Conservation (phyloP, 2,797 vertebrate genomes). For the Urocyon cinereoargenteus region DNA sequence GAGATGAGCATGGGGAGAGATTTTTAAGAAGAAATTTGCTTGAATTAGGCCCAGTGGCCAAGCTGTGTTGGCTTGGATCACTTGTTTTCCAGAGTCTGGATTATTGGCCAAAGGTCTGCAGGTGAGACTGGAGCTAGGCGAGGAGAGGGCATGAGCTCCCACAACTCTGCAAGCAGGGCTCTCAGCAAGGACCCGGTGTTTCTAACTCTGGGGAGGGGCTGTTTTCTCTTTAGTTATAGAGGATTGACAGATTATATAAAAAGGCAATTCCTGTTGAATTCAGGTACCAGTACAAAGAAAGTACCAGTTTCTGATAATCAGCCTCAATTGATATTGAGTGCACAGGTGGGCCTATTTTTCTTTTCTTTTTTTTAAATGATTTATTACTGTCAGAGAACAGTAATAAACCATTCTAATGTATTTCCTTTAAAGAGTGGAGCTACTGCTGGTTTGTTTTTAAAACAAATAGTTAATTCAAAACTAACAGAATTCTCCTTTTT, state of each 20-base stretch:
- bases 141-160: background rate
- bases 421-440: conserved; percentile 70
- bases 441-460: conserved; percentile 82
- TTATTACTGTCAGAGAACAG: conserved; percentile 68
- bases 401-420: conserved; percentile 68
- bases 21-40: background rate
- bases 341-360: conserved; percentile 73
- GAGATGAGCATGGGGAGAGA: background rate
- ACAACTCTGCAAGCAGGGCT: background rate
- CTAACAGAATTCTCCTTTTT: conserved; percentile 79
- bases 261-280: conserved; percentile 74
- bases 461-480: conserved; percentile 85
- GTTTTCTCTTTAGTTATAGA: background rate
- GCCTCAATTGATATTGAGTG: conserved; percentile 71
- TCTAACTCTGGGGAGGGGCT: background rate
- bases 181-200: background rate
- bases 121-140: background rate
- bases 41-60: background rate
- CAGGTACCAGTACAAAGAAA: conserved; percentile 72
- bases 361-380: conserved; percentile 58
- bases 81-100: background rate
- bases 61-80: background rate
- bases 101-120: background rate
- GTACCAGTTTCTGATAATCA: conserved; percentile 68
- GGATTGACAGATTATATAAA: conserved; percentile 59